Evolutionary conservation across 2,113 vertebrate species (phyloP), one percentile per base, ranked within the genome.

Genomic region (Dromiciops gliroides): DNA sequence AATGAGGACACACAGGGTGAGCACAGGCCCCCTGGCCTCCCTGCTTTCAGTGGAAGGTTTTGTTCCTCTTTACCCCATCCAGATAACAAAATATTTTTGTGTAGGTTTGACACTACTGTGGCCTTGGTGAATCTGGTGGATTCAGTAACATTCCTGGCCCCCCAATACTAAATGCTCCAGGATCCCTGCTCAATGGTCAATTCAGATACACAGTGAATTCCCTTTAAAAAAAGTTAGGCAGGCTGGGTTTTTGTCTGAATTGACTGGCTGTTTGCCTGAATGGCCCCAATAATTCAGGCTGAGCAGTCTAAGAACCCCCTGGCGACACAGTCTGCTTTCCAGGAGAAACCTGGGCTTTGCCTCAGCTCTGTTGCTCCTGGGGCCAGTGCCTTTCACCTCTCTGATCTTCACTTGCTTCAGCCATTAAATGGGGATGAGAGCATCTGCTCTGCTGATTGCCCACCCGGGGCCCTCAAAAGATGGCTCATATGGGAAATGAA

Each of bases 161-260:
- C 67, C 67, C 44, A 22, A 44, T 19, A 83, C 67, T 83, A 44
- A 83, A 83, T 23, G 19, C 14, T 83, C n/a, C 5, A 0, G n/a
- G 67, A 83, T 44, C 67, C 4, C n/a, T 44, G 67, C 6, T 83
- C 67, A 83, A 23, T 95, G 56, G 22, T 31, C 9, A 0, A 49
- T 56, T 96, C 48, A 92, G 8, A 50, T 92, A 92, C 92, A 91
- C 26, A 89, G 48, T 50, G 25, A 92, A 91, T 22, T 93, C 37
- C 93, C 37, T 67, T 44, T 8, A n/a, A 3, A 91, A 51, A 91
- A 92, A 91, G 25, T 52, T 19, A 67, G 51, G 89, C 10, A 75
- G 92, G 95, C 31, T 47, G 92, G 37, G 11, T 93, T 11, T 92
- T 96, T 95, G 90, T 19, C 31, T 95, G 60, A 95, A 94, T 94